phyloP scores from a whole-genome alignment of 2,797 vertebrate genomes.

The Ptychadena robeensis region DNA sequence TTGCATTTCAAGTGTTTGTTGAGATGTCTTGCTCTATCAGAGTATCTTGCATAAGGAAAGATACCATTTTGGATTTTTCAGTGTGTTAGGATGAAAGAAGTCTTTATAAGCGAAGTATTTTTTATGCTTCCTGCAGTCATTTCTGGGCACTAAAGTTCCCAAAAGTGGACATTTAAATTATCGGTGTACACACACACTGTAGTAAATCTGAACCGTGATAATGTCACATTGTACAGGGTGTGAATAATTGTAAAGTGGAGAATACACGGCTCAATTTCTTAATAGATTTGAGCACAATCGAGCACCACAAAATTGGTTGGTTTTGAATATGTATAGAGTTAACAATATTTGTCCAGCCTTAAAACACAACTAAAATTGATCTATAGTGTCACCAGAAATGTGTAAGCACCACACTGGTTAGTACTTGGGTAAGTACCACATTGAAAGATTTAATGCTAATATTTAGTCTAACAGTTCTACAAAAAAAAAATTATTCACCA shows the following conservation, averaged over 20 bases:
- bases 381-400: too few relatives aligned
- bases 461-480: too few relatives aligned
- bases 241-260: not conserved
- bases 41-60: constrained; percentile 71
- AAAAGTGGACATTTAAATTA: not conserved
- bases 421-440: too few relatives aligned
- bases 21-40: constrained; percentile 77
- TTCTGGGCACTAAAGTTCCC: not conserved
- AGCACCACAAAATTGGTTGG: too few relatives aligned
- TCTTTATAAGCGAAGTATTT: constrained; percentile 47
- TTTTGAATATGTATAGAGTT: too few relatives aligned
- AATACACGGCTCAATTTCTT: too few relatives aligned
- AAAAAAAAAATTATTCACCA: too few relatives aligned
- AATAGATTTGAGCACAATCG: too few relatives aligned
- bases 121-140: not conserved
- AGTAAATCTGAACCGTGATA: not conserved
- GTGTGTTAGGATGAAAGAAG: constrained; percentile 63
- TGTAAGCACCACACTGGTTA: too few relatives aligned
- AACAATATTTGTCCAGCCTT: too few relatives aligned
- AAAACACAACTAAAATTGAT: too few relatives aligned
- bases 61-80: constrained; percentile 64
- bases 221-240: not conserved
- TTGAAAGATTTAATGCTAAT: too few relatives aligned
- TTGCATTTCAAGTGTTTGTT: constrained; percentile 87
- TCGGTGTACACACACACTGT: not conserved